Conservation (phyloP, 30 jellyfish, hydroid and myxozoan species). For the Aurelia sp. region DNA sequence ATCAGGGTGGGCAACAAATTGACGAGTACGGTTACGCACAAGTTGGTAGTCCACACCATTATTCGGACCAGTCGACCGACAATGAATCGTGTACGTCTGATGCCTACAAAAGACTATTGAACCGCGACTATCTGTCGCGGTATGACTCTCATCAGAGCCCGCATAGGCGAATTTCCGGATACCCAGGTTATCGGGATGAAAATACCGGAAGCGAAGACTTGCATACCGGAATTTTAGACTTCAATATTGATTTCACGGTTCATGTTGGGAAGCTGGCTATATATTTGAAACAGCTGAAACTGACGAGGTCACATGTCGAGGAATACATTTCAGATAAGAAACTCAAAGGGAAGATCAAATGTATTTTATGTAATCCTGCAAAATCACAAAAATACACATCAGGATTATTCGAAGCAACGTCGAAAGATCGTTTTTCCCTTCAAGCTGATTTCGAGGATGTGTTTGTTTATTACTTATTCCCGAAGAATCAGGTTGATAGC, state of each 20-base stretch:
- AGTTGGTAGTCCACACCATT: constrained; percentile 90
- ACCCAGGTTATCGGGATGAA: constrained; percentile 48
- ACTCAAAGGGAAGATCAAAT: constrained; percentile 82
- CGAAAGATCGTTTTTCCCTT: constrained; percentile 55
- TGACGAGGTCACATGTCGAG: constrained; percentile 76
- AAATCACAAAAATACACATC: constrained; percentile 84
- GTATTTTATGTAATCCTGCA: constrained; percentile 85
- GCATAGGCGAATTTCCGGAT: constrained; percentile 42
- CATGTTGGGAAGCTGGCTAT: constrained; percentile 96
- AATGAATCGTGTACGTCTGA: constrained; percentile 90
- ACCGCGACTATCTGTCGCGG: constrained; percentile 64
- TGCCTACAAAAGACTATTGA: constrained; percentile 74
- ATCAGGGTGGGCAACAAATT: constrained; percentile 11
- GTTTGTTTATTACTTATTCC: constrained; percentile 87
- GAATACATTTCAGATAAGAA: constrained; percentile 82
- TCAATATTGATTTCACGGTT: constrained; percentile 85
- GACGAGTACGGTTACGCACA: constrained; percentile 53
- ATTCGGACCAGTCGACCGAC: constrained; percentile 94
- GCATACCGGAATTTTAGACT: constrained; percentile 76
- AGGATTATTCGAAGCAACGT: constrained; percentile 82
- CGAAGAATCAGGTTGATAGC: constrained; percentile 81
- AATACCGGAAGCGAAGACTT: constrained; percentile 37
- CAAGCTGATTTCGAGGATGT: constrained; percentile 89
- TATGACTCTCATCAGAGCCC: constrained; percentile 74
- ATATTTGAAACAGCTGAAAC: constrained; percentile 77